Percentiles rank a stretch among this genome's conserved stretches.
Evolutionary conservation across 64 coral and sea anemone genomes (phyloP).

Genomic region (Actinia tenebrosa): DNA sequence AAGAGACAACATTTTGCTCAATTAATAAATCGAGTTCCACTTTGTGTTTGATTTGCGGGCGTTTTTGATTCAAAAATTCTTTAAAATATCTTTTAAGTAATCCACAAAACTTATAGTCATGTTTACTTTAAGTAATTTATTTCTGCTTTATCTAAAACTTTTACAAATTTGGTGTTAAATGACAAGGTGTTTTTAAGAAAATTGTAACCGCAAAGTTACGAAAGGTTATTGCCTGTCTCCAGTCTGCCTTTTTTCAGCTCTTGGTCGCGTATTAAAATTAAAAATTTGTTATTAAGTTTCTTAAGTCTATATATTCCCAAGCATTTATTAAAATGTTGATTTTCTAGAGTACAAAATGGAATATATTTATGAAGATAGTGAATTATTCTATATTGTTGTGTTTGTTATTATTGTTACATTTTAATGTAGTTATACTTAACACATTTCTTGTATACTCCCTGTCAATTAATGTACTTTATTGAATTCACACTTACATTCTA

Average conservation of each 20-base stretch:
- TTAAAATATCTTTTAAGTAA: neutral
- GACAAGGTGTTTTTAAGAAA: neutral
- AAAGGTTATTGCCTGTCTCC: neutral
- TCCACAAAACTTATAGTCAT: neutral
- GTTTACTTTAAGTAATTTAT: neutral
- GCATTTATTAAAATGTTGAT: neutral
- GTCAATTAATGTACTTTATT: too few relatives aligned
- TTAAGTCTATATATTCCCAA: neutral
- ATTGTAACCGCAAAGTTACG: neutral
- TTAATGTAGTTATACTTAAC: too few relatives aligned
- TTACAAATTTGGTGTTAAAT: neutral
- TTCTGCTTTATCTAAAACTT: neutral
- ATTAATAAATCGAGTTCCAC: too few relatives aligned
- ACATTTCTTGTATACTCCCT: neutral
- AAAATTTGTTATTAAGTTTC: neutral
- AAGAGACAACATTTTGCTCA: too few relatives aligned
- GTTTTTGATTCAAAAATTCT: neutral
- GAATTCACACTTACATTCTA: too few relatives aligned
- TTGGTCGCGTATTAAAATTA: neutral
- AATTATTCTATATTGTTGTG: neutral
- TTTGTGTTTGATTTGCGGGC: too few relatives aligned
- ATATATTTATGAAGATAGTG: neutral
- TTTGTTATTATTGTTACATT: neutral
- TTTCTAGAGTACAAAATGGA: neutral
- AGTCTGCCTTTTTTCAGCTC: neutral